Conservation (phyloP, 2,888 invertebrate genomes). For the Leucoma salicis region DNA sequence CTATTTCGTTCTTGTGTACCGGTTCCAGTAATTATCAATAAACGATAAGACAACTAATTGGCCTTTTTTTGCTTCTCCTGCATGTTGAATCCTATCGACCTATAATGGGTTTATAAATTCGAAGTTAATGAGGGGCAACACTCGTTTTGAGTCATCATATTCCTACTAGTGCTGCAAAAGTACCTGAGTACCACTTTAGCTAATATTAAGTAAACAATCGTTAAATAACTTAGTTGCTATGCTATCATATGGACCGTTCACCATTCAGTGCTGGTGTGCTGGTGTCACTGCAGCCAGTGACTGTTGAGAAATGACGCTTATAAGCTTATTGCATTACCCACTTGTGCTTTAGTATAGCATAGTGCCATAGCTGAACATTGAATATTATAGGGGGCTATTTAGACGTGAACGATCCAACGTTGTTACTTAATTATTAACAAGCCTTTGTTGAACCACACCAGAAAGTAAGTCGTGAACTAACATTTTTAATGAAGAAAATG, state of each 20-base stretch:
- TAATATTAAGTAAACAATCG: conserved; percentile 35
- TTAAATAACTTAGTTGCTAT: conserved; percentile 34
- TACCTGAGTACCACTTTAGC: conserved; percentile 34
- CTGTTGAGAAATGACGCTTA: conserved; percentile 20
- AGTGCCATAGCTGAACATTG: conserved; percentile 24
- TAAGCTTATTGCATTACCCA: conserved; percentile 26
- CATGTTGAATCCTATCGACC: conserved; percentile 53
- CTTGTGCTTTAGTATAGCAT: conserved; percentile 25
- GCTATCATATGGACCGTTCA: conserved; percentile 34
- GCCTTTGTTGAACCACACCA: conserved; percentile 29
- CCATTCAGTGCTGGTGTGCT: conserved; percentile 14
- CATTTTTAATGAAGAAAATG: conserved; percentile 61
- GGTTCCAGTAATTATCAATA: conserved; percentile 72
- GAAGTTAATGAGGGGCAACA: too few species aligned
- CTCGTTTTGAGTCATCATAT: too few species aligned
- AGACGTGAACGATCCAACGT: conserved; percentile 28
- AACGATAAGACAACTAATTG: conserved; percentile 71
- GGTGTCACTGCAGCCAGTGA: background rate
- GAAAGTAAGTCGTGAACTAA: conserved; percentile 45
- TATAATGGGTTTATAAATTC: conserved; percentile 29
- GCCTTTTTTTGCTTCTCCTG: conserved; percentile 77
- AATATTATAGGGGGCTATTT: conserved; percentile 21
- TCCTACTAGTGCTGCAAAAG: conserved; percentile 19
- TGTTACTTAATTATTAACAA: conserved; percentile 9
- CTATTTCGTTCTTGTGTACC: conserved; percentile 65